phyloP scores from a whole-genome alignment of 2,113 vertebrate genomes.

The Semnopithecus entellus region DNA sequence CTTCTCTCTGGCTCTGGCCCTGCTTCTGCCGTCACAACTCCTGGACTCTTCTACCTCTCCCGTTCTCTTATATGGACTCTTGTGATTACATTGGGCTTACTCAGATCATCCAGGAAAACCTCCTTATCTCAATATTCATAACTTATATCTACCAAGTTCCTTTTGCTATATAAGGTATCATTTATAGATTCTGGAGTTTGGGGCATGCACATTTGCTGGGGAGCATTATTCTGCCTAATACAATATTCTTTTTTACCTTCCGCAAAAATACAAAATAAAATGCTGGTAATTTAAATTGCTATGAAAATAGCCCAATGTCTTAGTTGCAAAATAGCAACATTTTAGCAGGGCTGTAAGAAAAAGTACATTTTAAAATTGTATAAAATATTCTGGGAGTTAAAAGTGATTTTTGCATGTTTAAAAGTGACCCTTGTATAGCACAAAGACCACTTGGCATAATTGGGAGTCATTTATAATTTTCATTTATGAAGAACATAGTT shows the following conservation, averaged over 20 bases:
- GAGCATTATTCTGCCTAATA: background rate
- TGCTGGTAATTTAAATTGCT: background rate
- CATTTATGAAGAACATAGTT: background rate
- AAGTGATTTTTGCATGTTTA: background rate
- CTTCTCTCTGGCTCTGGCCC: background rate
- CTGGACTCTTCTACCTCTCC: background rate
- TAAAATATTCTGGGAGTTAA: slow-evolving; percentile 8
- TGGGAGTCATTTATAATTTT: slow-evolving; percentile 7
- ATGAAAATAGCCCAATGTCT: background rate
- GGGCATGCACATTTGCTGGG: background rate
- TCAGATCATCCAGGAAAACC: background rate
- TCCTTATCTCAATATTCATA: background rate
- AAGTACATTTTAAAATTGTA: slow-evolving; percentile 29
- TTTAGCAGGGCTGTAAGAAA: background rate
- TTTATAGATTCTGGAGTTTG: background rate
- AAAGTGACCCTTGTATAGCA: slow-evolving; percentile 9
- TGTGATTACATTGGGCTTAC: background rate
- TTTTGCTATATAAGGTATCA: background rate
- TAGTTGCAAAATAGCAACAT: background rate
- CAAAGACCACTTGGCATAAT: background rate
- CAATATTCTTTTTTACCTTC: background rate
- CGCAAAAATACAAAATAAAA: background rate
- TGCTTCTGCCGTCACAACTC: background rate
- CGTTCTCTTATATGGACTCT: background rate
- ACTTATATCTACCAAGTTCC: background rate